Base-by-base conservation (phyloP, 2,113 vertebrate species). In the Hylia prasina region DNA sequence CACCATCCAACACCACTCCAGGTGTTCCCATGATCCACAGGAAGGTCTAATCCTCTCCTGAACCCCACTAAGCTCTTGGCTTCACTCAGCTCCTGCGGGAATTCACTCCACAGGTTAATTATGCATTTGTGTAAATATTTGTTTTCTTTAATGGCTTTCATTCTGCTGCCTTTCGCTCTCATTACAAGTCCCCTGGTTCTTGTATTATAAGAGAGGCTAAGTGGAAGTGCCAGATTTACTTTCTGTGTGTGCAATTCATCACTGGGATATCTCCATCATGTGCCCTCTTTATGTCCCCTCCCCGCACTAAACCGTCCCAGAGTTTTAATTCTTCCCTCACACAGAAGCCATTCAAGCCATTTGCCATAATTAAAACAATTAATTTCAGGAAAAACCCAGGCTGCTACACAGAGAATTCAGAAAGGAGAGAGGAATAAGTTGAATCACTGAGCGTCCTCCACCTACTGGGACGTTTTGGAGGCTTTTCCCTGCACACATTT, bases 281-380 rank as follows among this genome's bases (percentile, higher is more conserved):
- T 92, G 92, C 92, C 95, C 94, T 92, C 72, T 93, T 96, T 88
- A 96, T 84, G 92, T 92, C 93, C 90, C 93, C 65, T 84, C 72
- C 83, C 72, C 2, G 17, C 76, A 61, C 88, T 86, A 92, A 96
- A 90, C 72, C 9, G 2, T 87, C 93, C 85, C 90, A 89, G 76
- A 75, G 89, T 94, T 94, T 94, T 88, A 90, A 97, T 96, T 95
- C 94, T 73, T 82, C 66, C 77, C 77, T 77, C 92, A 53, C 80
- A 35, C 65, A 95, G 72, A 90, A 96, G 76, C 88, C 64, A 65
- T 95, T 96, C 82, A 70, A 94, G 88, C 79, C 82, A 90, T 94
- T 95, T 94, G 56, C 90, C 76, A 71, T 96, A 96, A 96, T 95
- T 96, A 96, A 96, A 97, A 86, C 93, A 93, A 96, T 96, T 97